Evolutionary conservation across 2,888 invertebrate genomes (phyloP).

Genomic region (Lasius fuliginosus): DNA sequence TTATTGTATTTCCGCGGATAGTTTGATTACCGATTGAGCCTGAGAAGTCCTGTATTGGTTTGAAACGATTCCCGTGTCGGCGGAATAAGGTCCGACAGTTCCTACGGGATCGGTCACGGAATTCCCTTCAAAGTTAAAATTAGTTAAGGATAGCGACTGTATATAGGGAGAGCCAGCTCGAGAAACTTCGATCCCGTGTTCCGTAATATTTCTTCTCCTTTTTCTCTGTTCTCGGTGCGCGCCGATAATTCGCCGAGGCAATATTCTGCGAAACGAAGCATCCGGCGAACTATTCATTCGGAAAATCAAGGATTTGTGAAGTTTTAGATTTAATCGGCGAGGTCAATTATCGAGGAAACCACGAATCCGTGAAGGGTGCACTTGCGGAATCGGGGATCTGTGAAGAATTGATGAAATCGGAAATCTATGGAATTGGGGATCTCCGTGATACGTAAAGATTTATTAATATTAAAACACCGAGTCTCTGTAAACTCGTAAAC

Average conservation of each 20-base stretch:
- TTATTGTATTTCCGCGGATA: conserved; percentile 38
- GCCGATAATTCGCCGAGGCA: not conserved
- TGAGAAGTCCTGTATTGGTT: conserved; percentile 18
- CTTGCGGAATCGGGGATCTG: not conserved
- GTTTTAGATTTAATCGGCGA: conserved; percentile 19
- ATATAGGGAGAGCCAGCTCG: not conserved
- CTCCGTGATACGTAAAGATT: not conserved
- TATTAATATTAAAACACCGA: not conserved
- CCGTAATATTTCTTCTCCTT: conserved; percentile 30
- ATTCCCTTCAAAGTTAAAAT: conserved; percentile 42
- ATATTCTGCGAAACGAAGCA: conserved; percentile 23
- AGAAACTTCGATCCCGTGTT: conserved; percentile 18
- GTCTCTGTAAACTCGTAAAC: not conserved
- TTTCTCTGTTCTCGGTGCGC: not conserved
- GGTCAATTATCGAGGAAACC: not conserved
- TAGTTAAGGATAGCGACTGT: conserved; percentile 46
- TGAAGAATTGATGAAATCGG: not conserved
- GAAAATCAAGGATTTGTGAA: not conserved
- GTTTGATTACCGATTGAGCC: conserved; percentile 43
- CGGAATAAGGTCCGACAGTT: conserved; percentile 21
- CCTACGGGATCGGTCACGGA: conserved; percentile 41
- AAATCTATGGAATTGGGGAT: not conserved
- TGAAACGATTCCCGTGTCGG: conserved; percentile 39
- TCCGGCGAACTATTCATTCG: not conserved
- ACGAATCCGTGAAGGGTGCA: not conserved